Conservation (phyloP, 2,888 invertebrate species). For the Beris chalybata region DNA sequence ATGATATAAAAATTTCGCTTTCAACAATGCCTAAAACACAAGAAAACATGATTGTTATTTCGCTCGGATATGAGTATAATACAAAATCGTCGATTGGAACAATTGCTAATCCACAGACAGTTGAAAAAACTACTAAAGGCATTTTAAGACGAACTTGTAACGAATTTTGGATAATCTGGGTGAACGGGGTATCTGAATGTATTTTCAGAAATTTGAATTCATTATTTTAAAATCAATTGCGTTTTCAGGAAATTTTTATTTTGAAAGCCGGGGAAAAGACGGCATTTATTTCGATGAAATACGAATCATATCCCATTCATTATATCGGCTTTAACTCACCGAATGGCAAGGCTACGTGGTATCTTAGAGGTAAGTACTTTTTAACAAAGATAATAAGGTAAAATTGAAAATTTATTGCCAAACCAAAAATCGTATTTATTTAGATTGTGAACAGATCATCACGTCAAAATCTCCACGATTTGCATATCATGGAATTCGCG, state of each 20-base stretch:
- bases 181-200: neutral
- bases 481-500: slow-evolving; percentile 9
- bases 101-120: neutral
- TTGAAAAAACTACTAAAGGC: neutral
- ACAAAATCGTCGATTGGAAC: slow-evolving; percentile 1
- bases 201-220: neutral
- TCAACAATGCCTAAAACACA: neutral
- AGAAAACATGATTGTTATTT: slow-evolving; percentile 1
- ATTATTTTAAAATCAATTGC: too few relatives aligned
- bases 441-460: slow-evolving; percentile 1
- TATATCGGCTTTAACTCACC: slow-evolving; percentile 7
- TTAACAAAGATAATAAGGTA: neutral
- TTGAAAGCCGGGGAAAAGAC: neutral
- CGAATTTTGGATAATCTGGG: slow-evolving; percentile 11
- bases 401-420: too few relatives aligned
- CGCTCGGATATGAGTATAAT: neutral
- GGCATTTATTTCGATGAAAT: slow-evolving; percentile 8
- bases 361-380: slow-evolving; percentile 1
- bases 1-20: slow-evolving; percentile 1
- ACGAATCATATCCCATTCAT: neutral
- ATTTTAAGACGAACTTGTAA: neutral
- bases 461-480: neutral
- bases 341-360: neutral
- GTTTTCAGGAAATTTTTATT: neutral
- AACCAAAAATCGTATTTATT: neutral